Conservation (phyloP, 2,113 vertebrate genomes). For the Acinonyx jubatus region DNA sequence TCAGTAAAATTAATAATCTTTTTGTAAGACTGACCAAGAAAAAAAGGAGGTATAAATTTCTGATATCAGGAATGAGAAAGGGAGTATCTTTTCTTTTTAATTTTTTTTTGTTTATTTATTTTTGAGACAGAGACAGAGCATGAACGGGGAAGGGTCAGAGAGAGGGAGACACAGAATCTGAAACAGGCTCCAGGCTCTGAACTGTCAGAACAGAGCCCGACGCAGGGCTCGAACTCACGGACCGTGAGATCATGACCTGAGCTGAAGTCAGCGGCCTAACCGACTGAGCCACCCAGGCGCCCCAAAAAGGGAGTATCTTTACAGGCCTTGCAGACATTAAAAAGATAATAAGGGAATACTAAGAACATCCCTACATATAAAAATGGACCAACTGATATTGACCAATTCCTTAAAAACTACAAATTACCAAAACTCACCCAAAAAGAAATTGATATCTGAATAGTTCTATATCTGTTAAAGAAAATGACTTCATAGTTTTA, state of each 20-base stretch:
- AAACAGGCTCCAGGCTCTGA: too few relatives aligned
- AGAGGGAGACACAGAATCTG: too few relatives aligned
- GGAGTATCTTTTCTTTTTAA: background rate
- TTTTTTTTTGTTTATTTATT: too few relatives aligned
- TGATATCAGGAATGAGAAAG: background rate
- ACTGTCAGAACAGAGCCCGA: too few relatives aligned
- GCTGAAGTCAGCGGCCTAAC: too few relatives aligned
- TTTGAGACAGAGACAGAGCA: too few relatives aligned
- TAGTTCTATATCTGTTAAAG: background rate
- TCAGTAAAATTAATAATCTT: background rate
- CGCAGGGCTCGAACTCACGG: too few relatives aligned
- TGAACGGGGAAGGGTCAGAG: too few relatives aligned
- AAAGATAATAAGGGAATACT: background rate
- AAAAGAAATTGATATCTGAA: background rate
- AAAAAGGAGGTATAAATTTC: background rate
- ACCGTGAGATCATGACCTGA: too few relatives aligned
- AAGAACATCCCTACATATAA: background rate
- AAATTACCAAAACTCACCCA: background rate
- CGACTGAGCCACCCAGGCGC: too few relatives aligned
- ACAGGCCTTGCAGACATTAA: background rate
- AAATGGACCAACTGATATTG: background rate
- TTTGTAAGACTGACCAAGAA: background rate
- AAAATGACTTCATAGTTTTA: background rate
- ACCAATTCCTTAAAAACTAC: background rate
- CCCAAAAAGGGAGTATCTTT: background rate